Conservation (phyloP, 2,797 vertebrate species). For the Eulemur mongoz region DNA sequence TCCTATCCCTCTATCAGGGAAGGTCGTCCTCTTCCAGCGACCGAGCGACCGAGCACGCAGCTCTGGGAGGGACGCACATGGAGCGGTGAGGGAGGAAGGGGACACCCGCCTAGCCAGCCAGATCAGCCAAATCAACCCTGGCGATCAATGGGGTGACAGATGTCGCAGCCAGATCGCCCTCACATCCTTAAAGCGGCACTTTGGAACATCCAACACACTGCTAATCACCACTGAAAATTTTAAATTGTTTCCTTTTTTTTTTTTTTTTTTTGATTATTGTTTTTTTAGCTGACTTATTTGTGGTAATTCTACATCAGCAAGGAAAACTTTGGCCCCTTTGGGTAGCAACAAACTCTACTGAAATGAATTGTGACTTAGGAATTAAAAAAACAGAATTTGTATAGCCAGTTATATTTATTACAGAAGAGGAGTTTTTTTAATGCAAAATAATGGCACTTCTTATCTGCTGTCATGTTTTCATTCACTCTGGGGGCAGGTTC, state of each 20-base stretch:
- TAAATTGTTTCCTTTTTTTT: neutral
- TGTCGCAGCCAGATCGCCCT: too few species aligned
- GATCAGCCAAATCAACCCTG: too few species aligned
- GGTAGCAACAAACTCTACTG: neutral
- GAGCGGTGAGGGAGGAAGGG: too few species aligned
- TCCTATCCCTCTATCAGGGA: too few species aligned
- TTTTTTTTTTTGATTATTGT: neutral
- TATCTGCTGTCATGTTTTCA: neutral
- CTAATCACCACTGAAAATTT: neutral
- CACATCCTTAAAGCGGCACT: neutral
- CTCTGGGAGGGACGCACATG: too few species aligned
- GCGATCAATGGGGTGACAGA: too few species aligned
- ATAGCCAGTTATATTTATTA: neutral
- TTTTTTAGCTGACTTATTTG: neutral
- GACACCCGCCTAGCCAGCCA: too few species aligned
- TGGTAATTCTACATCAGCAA: neutral
- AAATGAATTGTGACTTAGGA: neutral
- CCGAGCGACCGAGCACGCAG: rapidly evolving
- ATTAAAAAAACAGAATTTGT: neutral
- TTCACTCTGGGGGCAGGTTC: neutral
- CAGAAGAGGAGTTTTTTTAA: neutral
- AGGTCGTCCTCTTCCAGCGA: too few species aligned
- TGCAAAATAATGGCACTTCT: neutral
- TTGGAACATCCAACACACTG: neutral
- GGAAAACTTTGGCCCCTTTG: neutral